phyloP scores from a whole-genome alignment of 2,888 invertebrate species.

The Arge pagana region DNA sequence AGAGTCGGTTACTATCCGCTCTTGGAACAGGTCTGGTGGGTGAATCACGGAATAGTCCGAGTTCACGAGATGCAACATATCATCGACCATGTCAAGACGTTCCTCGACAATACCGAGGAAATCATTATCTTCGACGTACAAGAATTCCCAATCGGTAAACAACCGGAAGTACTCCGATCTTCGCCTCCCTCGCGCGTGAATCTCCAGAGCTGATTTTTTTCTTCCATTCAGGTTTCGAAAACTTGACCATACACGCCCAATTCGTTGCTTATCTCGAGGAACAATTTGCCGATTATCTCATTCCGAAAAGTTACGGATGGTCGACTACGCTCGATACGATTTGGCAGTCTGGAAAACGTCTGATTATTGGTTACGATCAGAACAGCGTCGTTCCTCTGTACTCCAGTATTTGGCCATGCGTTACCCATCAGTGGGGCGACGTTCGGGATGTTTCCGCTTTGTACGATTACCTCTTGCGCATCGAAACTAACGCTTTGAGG shows the following conservation, averaged over 20 bases:
- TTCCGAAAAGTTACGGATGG: constrained; percentile 58
- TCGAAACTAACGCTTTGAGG: constrained; percentile 33
- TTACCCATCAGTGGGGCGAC: constrained; percentile 72
- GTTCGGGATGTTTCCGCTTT: constrained; percentile 62
- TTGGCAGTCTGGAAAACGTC: constrained; percentile 59
- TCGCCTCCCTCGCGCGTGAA: neutral
- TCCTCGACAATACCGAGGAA: constrained; percentile 64
- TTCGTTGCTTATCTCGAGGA: constrained; percentile 53
- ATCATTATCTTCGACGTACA: constrained; percentile 66
- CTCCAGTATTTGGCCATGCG: constrained; percentile 61
- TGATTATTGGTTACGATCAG: constrained; percentile 63
- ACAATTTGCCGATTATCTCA: constrained; percentile 50
- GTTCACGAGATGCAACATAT: constrained; percentile 60
- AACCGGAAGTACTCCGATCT: neutral
- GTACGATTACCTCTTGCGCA: constrained; percentile 59
- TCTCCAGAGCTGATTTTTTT: neutral
- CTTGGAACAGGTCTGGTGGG: constrained; percentile 58
- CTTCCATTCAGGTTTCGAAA: constrained; percentile 55
- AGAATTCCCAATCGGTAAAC: constrained; percentile 64
- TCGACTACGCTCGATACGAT: constrained; percentile 58
- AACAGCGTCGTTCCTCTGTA: constrained; percentile 43
- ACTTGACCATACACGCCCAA: constrained; percentile 46
- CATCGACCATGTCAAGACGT: constrained; percentile 61
- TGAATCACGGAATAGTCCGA: constrained; percentile 63
- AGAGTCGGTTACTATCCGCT: constrained; percentile 62